These are phyloP conservation scores for Penaeus indicus DNA, from an alignment of 1,140 invertebrate species.

Conservation along the genomic window DNA sequence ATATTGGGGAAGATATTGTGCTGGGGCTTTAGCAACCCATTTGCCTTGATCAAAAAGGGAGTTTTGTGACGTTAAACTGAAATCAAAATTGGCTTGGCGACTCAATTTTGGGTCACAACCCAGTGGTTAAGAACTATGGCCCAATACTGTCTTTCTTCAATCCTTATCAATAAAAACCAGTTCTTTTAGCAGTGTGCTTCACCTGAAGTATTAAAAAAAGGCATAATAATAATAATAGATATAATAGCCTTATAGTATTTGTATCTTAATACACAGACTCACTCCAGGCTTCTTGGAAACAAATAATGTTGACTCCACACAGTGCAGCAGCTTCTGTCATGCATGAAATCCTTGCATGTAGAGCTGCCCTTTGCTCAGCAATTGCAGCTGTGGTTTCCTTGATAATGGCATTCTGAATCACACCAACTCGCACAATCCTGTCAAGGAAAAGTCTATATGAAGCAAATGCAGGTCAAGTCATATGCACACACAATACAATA, in stretches of 20 bases:
- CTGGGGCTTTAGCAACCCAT: too few relatives aligned
- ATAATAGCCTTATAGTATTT: background rate
- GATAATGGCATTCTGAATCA: slow-evolving; percentile 91
- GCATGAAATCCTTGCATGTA: slow-evolving; percentile 82
- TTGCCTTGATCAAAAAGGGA: too few relatives aligned
- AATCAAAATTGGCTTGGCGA: too few relatives aligned
- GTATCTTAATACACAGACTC: background rate
- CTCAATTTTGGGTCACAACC: too few relatives aligned
- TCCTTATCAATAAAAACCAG: too few relatives aligned
- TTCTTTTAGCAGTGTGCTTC: too few relatives aligned
- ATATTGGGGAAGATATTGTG: too few relatives aligned
- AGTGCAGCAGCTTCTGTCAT: slow-evolving; percentile 84
- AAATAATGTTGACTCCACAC: slow-evolving; percentile 89
- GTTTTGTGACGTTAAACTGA: too few relatives aligned
- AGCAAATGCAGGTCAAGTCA: background rate
- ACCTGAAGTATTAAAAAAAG: background rate
- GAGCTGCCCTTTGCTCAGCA: slow-evolving; percentile 82
- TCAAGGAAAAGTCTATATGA: slow-evolving; percentile 23
- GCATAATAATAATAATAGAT: background rate
- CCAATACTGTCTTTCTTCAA: too few relatives aligned
- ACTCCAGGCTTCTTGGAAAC: slow-evolving; percentile 98
- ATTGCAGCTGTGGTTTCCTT: slow-evolving; percentile 82
- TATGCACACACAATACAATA: background rate
- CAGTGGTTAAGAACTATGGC: too few relatives aligned
- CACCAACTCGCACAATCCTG: slow-evolving; percentile 80